Conservation (phyloP, 2,888 invertebrate species). For the Bimastos eiseni region DNA sequence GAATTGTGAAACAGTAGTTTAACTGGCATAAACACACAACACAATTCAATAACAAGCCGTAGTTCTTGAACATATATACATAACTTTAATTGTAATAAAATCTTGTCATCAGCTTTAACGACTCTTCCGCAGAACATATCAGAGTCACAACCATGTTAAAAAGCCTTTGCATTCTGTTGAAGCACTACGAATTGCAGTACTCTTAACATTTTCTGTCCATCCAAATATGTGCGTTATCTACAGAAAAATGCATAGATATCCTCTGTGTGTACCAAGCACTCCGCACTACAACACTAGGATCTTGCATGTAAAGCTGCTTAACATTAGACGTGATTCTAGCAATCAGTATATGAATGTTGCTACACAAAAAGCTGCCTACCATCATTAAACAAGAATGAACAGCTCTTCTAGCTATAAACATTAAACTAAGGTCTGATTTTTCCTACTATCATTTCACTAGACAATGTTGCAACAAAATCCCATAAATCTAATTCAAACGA, state of each 20-base stretch:
- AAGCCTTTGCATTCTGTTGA: not conserved
- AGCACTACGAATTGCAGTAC: not conserved
- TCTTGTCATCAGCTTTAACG: not conserved
- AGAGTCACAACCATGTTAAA: not conserved
- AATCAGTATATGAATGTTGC: not conserved
- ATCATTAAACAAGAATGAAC: not conserved
- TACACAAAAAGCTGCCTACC: constrained; percentile 3
- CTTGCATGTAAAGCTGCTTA: not conserved
- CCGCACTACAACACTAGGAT: not conserved
- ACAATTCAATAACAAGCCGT: constrained; percentile 4
- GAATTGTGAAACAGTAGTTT: not conserved
- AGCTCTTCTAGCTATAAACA: not conserved
- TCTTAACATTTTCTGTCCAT: constrained; percentile 13
- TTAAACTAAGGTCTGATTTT: not conserved
- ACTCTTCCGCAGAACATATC: not conserved
- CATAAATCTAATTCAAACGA: not conserved
- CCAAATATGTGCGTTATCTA: not conserved
- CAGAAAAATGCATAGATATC: not conserved
- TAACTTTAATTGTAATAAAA: not conserved
- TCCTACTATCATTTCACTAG: not conserved
- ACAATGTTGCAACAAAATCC: not conserved
- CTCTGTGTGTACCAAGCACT: not conserved
- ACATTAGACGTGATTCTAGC: not conserved
- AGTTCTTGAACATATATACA: not conserved
- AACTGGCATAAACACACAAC: constrained; percentile 3